Base-by-base conservation (phyloP, 2,113 vertebrate genomes). In the Calypte anna region DNA sequence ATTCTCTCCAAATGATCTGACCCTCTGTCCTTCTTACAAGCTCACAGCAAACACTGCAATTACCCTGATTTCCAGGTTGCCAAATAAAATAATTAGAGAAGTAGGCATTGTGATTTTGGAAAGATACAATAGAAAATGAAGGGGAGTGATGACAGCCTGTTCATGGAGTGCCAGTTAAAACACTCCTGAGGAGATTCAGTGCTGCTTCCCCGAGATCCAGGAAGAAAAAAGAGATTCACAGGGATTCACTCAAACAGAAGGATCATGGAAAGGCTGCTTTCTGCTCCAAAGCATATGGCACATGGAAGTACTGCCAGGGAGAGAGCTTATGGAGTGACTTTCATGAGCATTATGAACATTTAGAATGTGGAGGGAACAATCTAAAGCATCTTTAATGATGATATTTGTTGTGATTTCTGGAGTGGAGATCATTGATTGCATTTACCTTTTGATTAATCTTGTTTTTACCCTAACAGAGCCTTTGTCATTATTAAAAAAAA, bases 41-140 rank as follows among this genome's bases (percentile, higher is more conserved):
- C 79, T 93, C 90, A 78, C 30, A 61, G 79, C 58, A 55, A 94
- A 43, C 7, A 5, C 30, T 68, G 50, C 43, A 83, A 74, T 82
- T 90, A 68, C 55, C 50, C 73, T 88, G 44, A 24, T 67, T 96
- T 94, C 43, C 82, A 93, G 24, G 36, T 50, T 93, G 94, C 88
- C 82, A 91, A 90, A 67, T 86, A 93, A 96, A 94, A 93, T 75
- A 88, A 95, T 94, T 91, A 95, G 79, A 72, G 82, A 90, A 90
- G 82, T 28, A 91, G 24, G 85, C 64, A 80, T 33, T 88, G 82
- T 90, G 90, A 96, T 94, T 88, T 96, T 90, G 91, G 89, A 87
- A 75, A 91, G 93, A 91, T 89, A 72, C 10, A 19, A 44, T n/a
- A 63, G 33, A 67, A 72, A 91, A 91, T 77, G 73, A 90, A 88